Evolutionary conservation across 2,888 invertebrate species (phyloP).

Genomic region (Buathra laborator): DNA sequence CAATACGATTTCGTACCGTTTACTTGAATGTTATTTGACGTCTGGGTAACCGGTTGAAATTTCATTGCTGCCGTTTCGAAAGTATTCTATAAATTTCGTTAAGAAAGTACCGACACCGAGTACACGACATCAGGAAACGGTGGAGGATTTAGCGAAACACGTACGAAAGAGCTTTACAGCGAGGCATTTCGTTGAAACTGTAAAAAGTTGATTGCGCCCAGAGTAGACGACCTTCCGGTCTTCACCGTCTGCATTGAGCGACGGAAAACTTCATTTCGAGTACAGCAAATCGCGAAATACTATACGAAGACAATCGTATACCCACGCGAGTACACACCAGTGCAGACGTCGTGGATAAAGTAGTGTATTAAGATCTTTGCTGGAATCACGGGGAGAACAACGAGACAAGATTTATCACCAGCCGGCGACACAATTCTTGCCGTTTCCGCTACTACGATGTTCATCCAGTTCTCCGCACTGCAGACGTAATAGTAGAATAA

Average conservation of each 20-base stretch:
- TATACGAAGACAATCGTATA: not conserved
- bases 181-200: conserved; percentile 53
- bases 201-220: conserved; percentile 68
- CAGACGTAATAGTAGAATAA: not conserved
- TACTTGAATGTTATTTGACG: not conserved
- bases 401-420: conserved; percentile 8
- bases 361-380: not conserved
- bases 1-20: not conserved
- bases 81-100: not conserved
- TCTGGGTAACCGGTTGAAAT: not conserved
- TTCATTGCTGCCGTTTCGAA: not conserved
- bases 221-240: not conserved
- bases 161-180: conserved; percentile 22
- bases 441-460: not conserved
- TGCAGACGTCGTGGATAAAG: not conserved
- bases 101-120: not conserved
- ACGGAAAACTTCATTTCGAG: conserved; percentile 25
- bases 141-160: not conserved
- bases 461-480: not conserved
- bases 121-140: not conserved
- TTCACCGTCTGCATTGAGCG: not conserved
- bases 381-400: not conserved
- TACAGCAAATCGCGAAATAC: not conserved
- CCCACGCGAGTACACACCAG: not conserved
- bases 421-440: not conserved